A percentile compares a stretch with the other conserved stretches of the same genome.
These are phyloP conservation scores for Diploscapter pachys DNA, from an alignment of 1,140 invertebrate genomes.

Conservation along the genomic window DNA sequence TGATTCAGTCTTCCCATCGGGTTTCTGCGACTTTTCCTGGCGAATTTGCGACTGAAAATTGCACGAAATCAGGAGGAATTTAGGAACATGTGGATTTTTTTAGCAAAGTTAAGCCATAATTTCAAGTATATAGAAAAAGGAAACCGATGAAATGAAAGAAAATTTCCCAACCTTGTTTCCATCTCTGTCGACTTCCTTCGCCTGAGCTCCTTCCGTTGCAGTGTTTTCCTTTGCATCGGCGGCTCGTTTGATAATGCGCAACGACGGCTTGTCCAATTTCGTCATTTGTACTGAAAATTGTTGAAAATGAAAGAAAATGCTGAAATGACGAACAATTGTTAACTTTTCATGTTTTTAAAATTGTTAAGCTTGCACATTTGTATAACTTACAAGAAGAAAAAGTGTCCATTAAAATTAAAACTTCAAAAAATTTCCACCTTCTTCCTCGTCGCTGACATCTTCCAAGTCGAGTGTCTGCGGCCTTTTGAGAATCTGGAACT, in stretches of 20 bases:
- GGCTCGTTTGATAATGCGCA: not conserved
- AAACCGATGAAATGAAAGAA: not conserved
- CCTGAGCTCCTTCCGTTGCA: slow-evolving; percentile 4
- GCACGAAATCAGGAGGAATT: not conserved
- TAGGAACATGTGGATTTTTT: not conserved
- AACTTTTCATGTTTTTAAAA: too few relatives aligned
- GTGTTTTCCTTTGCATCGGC: not conserved
- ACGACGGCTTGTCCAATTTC: slow-evolving; percentile 31
- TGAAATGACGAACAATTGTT: not conserved
- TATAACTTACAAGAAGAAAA: not conserved
- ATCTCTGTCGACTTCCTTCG: not conserved
- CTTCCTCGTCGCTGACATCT: slow-evolving; percentile 26
- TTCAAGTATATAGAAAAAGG: not conserved
- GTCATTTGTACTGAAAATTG: slow-evolving; percentile 35
- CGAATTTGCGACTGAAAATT: not conserved
- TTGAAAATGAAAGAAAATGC: slow-evolving; percentile 10
- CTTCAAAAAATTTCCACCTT: slow-evolving; percentile 12
- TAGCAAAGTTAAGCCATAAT: not conserved
- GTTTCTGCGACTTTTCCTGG: too few relatives aligned
- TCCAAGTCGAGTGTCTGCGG: slow-evolving; percentile 15
- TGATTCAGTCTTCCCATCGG: too few relatives aligned
- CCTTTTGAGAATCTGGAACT: slow-evolving; percentile 16
- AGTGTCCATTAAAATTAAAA: not conserved
- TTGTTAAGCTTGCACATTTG: not conserved
- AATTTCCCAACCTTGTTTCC: not conserved